Base-by-base conservation (phyloP, 1,140 invertebrate genomes). In the Cataglyphis hispanica region DNA sequence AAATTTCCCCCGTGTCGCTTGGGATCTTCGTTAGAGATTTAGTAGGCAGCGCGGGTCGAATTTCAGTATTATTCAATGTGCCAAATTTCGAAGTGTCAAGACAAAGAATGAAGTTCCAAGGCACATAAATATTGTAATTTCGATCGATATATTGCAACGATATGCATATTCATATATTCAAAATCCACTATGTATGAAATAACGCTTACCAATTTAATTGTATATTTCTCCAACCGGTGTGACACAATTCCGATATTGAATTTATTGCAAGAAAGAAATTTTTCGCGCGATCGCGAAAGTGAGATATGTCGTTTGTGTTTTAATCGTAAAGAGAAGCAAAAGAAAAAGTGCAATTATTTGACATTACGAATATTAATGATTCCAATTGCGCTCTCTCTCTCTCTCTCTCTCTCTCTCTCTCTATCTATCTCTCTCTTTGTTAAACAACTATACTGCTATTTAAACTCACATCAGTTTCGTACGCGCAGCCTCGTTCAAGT, bases 11-110 rank as follows among this genome's bases (percentile, higher is more conserved):
- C 10, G n/a, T 22, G 63, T 56, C 84, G 60, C 84, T 31, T 50
- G 86, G 85, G 78, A 84, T 61, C 75, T 64, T 87, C 78, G 86
- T 88, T 88, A 64, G 76, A 37, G 64, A 74, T 63, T 86, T 86
- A 83, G 64, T 64, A 2, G 61, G 34, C 27, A 34, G 56, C 70
- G 60, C 67, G 37, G 37, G 46, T 88, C 77, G 70, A 87, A 87
- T 88, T 88, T 88, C 80, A 58, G 50, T 25, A 53, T 13, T 61
- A 37, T 25, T 22, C n/a, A 69, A 83, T 46, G 56, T 37, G 37
- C 67, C 67, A 27, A 74, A 83, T 83, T 74, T 60, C 19, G 37
- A 83, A 83, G 40, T 40, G 67, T 40, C 78, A 83, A 74, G 78
- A 74, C 78, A 83, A 83, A 83, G 66, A 83, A 60, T 34, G 64